Evolutionary conservation across 2,888 invertebrate genomes (phyloP).

Genomic region (Pristionchus mayeri): DNA sequence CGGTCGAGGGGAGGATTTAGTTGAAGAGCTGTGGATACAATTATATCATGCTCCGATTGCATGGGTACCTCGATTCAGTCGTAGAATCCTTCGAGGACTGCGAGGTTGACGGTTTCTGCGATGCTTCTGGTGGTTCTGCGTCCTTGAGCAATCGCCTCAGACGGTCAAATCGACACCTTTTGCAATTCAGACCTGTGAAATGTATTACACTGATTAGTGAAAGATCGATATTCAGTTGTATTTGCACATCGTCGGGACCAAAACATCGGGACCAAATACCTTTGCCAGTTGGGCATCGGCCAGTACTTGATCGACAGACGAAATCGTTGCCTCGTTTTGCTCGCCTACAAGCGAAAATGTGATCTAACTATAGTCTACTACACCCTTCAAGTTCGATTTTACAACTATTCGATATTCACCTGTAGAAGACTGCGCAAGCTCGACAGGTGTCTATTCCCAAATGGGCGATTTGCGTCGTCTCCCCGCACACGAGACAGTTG

Average conservation of each 20-base stretch:
- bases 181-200: not conserved
- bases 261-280: not conserved
- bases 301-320: not conserved
- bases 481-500: not conserved
- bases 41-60: no score
- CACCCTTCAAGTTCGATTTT: not conserved
- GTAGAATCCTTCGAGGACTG: no score
- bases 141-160: not conserved
- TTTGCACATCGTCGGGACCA: not conserved
- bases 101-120: no score
- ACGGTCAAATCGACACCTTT: not conserved
- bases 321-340: not conserved
- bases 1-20: not conserved
- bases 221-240: no score
- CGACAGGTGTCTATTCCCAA: not conserved
- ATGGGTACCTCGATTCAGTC: no score
- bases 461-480: not conserved
- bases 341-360: not conserved
- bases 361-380: not conserved
- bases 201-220: no score
- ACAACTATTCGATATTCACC: not conserved
- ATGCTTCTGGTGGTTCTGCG: no score
- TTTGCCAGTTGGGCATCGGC: not conserved
- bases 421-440: slow-evolving; percentile 18
- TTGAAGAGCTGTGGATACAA: not conserved